These are phyloP conservation scores for Lithobates pipiens DNA, from an alignment of 2,797 vertebrate genomes.

Conservation along the genomic window DNA sequence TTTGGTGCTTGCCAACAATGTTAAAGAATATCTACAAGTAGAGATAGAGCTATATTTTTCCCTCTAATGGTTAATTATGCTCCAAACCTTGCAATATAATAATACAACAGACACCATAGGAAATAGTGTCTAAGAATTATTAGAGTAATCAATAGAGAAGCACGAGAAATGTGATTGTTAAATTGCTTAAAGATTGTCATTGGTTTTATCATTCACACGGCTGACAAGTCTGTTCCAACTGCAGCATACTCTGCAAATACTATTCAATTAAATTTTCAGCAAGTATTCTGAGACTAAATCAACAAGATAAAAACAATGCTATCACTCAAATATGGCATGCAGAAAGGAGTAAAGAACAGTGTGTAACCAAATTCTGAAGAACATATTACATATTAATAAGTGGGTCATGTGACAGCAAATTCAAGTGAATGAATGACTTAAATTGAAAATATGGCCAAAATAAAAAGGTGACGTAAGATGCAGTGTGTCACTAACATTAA, in stretches of 20 bases:
- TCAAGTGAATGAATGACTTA: no score
- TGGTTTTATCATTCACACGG: conserved; percentile 47
- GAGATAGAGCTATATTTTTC: conserved; percentile 23
- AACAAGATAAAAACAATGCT: background rate
- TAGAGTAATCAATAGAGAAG: conserved; percentile 45
- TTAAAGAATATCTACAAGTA: background rate
- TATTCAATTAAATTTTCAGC: conserved; percentile 20
- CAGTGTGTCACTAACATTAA: no score
- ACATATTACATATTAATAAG: no score
- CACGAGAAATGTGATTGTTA: conserved; percentile 45
- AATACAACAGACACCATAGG: conserved; percentile 50
- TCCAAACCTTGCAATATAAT: conserved; percentile 42
- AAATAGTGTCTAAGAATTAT: conserved; percentile 41
- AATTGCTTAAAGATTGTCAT: conserved; percentile 49
- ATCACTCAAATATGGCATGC: background rate
- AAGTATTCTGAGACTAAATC: conserved; percentile 19
- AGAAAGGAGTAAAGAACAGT: background rate
- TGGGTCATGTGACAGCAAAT: no score
- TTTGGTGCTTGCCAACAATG: background rate
- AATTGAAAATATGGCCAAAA: no score
- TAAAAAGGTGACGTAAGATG: no score
- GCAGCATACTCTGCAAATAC: conserved; percentile 30
- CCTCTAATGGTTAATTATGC: conserved; percentile 43
- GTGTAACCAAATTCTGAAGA: background rate
- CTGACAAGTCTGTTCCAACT: conserved; percentile 42